phyloP scores from a whole-genome alignment of 2,113 vertebrate genomes.

The Camelus bactrianus region DNA sequence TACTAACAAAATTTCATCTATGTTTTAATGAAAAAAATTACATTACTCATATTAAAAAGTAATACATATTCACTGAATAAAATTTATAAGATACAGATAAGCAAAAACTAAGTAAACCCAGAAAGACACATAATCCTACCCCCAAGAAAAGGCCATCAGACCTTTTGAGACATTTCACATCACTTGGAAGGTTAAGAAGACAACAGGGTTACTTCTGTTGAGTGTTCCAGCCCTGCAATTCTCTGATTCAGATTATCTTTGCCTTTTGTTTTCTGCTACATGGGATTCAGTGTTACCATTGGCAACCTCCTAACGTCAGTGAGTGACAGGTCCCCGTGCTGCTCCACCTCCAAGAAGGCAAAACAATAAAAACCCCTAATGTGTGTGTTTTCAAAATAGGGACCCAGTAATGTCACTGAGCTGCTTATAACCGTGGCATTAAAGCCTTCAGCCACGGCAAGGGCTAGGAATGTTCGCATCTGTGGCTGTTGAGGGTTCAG shows the following conservation, averaged over 20 bases:
- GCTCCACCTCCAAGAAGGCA: neutral
- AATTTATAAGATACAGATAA: neutral
- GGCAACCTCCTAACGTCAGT: neutral
- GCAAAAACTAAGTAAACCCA: neutral
- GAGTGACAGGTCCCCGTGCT: neutral
- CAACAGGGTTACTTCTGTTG: too few relatives aligned
- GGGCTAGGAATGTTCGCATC: neutral
- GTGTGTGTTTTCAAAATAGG: neutral
- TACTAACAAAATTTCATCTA: neutral
- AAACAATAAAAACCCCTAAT: neutral
- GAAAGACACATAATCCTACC: neutral
- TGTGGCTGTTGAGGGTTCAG: neutral
- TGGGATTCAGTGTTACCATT: neutral
- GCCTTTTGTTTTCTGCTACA: neutral
- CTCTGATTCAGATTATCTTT: neutral
- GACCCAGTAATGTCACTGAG: neutral
- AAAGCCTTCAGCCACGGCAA: too few relatives aligned
- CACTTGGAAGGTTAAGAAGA: neutral
- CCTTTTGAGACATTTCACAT: too few relatives aligned
- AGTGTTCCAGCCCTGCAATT: neutral
- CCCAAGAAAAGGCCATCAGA: neutral
- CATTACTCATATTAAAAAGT: neutral
- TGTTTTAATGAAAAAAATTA: neutral
- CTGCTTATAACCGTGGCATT: neutral
- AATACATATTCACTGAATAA: neutral